Conservation (phyloP, 2,888 invertebrate species). For the Phyto melanocephala region DNA sequence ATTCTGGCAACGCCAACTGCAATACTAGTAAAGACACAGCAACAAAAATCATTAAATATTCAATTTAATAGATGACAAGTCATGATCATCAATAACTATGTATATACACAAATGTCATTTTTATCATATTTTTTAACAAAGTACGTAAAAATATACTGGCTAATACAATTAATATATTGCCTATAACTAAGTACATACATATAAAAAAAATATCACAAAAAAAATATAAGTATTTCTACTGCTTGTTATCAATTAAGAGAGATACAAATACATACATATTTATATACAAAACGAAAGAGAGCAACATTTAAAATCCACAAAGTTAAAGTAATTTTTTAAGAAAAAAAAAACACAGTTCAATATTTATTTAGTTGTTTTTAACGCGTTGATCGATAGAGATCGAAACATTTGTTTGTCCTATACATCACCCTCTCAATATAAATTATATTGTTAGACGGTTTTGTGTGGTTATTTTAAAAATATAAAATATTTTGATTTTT, state of each 20-base stretch:
- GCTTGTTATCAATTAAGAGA: constrained; percentile 34
- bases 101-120: too few species aligned
- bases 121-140: too few species aligned
- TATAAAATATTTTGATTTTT: neutral
- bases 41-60: too few species aligned
- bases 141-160: too few species aligned
- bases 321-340: constrained; percentile 6
- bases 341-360: constrained; percentile 34
- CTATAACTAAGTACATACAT: neutral
- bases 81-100: too few species aligned
- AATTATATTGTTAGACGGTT: neutral
- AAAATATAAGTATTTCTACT: constrained; percentile 7
- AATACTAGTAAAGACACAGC: too few species aligned
- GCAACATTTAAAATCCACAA: constrained; percentile 8
- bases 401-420: neutral
- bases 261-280: neutral
- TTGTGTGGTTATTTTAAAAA: neutral
- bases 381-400: constrained; percentile 58
- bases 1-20: too few species aligned
- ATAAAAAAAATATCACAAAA: neutral
- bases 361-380: constrained; percentile 58
- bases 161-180: too few species aligned
- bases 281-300: neutral
- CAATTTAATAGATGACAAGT: too few species aligned
- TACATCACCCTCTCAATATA: neutral